Base-by-base conservation (phyloP, 1,140 invertebrate species). In the Temnothorax curvispinosus region DNA sequence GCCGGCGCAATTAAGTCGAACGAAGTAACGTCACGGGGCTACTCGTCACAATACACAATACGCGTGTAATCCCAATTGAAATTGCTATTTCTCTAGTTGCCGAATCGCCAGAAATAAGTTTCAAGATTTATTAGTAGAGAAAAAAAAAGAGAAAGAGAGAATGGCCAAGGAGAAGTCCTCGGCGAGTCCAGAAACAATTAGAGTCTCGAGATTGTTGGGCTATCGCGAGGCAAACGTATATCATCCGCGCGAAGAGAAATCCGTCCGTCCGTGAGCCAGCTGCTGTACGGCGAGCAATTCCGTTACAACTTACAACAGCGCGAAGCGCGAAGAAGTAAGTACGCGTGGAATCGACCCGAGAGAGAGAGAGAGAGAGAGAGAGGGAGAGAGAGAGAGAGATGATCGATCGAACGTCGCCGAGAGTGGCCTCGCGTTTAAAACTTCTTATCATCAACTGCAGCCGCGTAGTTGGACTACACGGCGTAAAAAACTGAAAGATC, bases 231-330 rank as follows among this genome's bases (percentile, higher is more conserved):
- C 67, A 76, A 88, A 67, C 54, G 77, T 78, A 64, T 67, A 64
- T 67, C 76, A 67, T 82, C 71, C 60, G 50, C 60, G 50, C 56
- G 56, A 87, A 47, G 89, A 91, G 87, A 91, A 91, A 88, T 88
- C 62, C 50, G 38, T 21, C 38, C 27, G 56, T 77, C 58, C 41
- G 18, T 13, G 38, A 52, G 32, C 44, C 13, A 35, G 21, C n/a
- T 60, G 64, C 9, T 15, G 35, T 35, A 41, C 32, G 47, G 27
- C 27, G 27, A 47, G 35, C 35, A 56, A 75, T 71, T 81, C 21
- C 27, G n/a, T 50, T 81, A 35, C n/a, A 44, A 67, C 18, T 21
- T 27, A 27, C 27, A 27, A 27, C 27, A 27, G 27, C 27, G 38
- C 44, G 41, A 32, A 38, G n/a, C 41, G 56, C 21, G 75, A 60